Base-by-base conservation (phyloP, 1,140 invertebrate species). In the Ceratitis capitata region DNA sequence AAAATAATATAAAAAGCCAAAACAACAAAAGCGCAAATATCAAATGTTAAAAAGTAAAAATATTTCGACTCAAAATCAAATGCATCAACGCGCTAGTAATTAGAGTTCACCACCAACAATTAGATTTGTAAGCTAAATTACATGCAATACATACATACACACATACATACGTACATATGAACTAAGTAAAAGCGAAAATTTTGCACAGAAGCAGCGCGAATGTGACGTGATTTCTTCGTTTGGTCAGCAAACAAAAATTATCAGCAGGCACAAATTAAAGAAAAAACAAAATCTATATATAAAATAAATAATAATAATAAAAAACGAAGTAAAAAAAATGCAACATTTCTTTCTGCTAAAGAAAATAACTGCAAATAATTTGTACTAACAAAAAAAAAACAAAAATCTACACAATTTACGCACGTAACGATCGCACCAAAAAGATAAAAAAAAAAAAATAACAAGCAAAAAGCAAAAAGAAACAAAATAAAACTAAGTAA, bases 261-360 rank as follows among this genome's bases (percentile, higher is more conserved):
- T 78, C 69, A 78, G n/a, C 69, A 78, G 69, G 69, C 69, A 78
- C 69, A 78, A 78, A 78, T 78, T 45, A n/a, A n/a, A n/a, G n/a
- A n/a, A n/a, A n/a, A n/a, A n/a, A n/a, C n/a, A n/a, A n/a, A n/a
- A n/a, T n/a, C n/a, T 78, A 78, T 45, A 56, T 56, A 47, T 47
- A 47, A 5, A 5, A 47, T 47, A 6, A 47, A 12, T 6, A 47
- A 9, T 14, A 45, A 45, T 45, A 16, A 23, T 19, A 6, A 78
- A 47, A 42, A 23, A 14, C 69, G 69, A n/a, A n/a, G n/a, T n/a
- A n/a, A n/a, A n/a, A n/a, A n/a, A n/a, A n/a, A n/a, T n/a, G n/a
- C n/a, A n/a, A 78, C 39, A 78, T 69, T 69, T 69, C 39, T 69
- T 78, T 56, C 19, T 45, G 32, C 39, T 14, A 78, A 78, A 32